These are phyloP conservation scores for Fissipunctia ypsillon DNA, from an alignment of 2,888 invertebrate species.

Conservation along the genomic window DNA sequence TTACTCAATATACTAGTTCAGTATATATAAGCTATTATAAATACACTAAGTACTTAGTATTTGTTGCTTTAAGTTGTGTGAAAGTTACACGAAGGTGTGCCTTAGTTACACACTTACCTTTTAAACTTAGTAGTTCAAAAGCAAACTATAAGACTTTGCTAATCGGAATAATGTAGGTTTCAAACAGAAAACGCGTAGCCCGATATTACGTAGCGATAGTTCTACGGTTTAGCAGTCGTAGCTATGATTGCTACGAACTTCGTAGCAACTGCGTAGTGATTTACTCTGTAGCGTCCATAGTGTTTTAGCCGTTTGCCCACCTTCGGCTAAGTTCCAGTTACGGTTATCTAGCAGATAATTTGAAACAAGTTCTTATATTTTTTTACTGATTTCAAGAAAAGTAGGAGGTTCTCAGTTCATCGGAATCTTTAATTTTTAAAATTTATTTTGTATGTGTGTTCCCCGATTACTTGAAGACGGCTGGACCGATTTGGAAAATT, in stretches of 20 bases:
- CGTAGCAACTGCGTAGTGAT: not conserved
- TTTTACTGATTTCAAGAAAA: too few relatives aligned
- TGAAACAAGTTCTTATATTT: not conserved
- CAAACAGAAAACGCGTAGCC: not conserved
- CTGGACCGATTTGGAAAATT: too few relatives aligned
- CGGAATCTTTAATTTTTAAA: too few relatives aligned
- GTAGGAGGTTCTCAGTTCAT: too few relatives aligned
- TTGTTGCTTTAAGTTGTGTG: not conserved
- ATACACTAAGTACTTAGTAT: too few relatives aligned
- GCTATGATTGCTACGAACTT: constrained; percentile 9
- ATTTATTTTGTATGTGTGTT: too few relatives aligned
- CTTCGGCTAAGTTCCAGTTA: too few relatives aligned
- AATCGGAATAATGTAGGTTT: not conserved
- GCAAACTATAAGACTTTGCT: not conserved
- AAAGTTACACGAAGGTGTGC: not conserved
- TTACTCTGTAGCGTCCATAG: not conserved
- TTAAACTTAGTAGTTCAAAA: too few relatives aligned
- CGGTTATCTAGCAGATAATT: not conserved
- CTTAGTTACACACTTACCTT: too few relatives aligned
- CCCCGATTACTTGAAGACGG: too few relatives aligned
- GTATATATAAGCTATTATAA: not conserved
- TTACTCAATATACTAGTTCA: not conserved
- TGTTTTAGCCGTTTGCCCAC: not conserved
- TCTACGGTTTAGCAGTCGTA: constrained; percentile 20
- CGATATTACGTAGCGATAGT: not conserved